Percentiles rank a stretch among this genome's conserved stretches.
Evolutionary conservation across 2,797 vertebrate species (phyloP).

Genomic region (Lycodopsis pacificus): DNA sequence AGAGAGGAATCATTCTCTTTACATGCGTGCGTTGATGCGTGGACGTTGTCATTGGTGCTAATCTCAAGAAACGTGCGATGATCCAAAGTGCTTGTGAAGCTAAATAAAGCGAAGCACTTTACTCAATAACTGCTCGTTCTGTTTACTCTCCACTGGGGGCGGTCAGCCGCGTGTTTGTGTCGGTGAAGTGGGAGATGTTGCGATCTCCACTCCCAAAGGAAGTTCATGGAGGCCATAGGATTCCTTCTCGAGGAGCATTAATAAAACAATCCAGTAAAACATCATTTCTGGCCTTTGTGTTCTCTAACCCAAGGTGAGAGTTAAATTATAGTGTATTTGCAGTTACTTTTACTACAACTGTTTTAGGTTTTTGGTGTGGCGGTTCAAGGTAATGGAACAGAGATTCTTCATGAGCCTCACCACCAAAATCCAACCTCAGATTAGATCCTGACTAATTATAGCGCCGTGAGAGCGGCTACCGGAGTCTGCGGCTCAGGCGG

Average conservation of each 20-base stretch:
- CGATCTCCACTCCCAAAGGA: slow-evolving; percentile 22
- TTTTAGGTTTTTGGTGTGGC: slow-evolving; percentile 19
- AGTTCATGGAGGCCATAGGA: slow-evolving; percentile 8
- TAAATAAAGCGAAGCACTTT: slow-evolving; percentile 82
- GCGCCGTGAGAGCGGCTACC: slow-evolving; percentile 36
- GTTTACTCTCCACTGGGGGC: slow-evolving; percentile 50
- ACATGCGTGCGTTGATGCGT: slow-evolving; percentile 76
- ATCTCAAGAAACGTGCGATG: slow-evolving; percentile 74
- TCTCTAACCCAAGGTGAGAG: slow-evolving; percentile 54
- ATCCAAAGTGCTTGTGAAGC: slow-evolving; percentile 80
- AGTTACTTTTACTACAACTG: slow-evolving; percentile 16
- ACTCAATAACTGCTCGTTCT: slow-evolving; percentile 59
- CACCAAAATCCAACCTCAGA: slow-evolving; percentile 59
- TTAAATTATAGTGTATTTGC: slow-evolving; percentile 19
- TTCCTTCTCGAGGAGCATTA: slow-evolving; percentile 37
- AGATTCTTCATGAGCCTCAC: slow-evolving; percentile 44
- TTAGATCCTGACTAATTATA: slow-evolving; percentile 66
- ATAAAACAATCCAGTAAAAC: slow-evolving; percentile 25
- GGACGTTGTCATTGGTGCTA: slow-evolving; percentile 87
- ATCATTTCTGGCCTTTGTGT: slow-evolving; percentile 30
- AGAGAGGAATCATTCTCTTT: slow-evolving; percentile 76
- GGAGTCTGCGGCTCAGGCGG: slow-evolving; percentile 31
- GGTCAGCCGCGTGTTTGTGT: slow-evolving; percentile 38
- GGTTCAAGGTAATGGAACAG: slow-evolving; percentile 53
- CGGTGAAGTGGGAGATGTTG: slow-evolving; percentile 24